Percentiles rank a stretch among this genome's conserved stretches.
Evolutionary conservation across 2,113 vertebrate genomes (phyloP).

Genomic region (Asarcornis scutulata): DNA sequence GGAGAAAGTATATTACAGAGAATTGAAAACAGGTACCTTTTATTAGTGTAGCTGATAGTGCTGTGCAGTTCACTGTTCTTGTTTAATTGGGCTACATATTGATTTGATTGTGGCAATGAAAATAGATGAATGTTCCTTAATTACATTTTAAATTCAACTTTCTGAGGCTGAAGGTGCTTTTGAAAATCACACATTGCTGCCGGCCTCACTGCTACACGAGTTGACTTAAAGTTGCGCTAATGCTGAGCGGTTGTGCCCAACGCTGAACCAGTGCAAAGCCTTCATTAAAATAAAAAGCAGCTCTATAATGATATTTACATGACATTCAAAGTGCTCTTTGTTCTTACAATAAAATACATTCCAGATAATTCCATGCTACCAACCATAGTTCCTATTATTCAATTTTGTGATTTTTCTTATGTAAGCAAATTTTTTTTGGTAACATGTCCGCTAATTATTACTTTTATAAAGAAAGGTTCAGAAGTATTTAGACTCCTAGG

Average conservation of each 20-base stretch:
- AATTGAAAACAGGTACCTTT: slow-evolving; percentile 47
- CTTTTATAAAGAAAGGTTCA: slow-evolving; percentile 69
- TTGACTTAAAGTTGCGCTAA: background rate
- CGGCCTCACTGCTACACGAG: background rate
- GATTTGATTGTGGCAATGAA: slow-evolving; percentile 62
- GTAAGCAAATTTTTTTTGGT: slow-evolving; percentile 61
- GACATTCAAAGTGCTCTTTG: slow-evolving; percentile 76
- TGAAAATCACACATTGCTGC: background rate
- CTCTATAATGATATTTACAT: slow-evolving; percentile 78
- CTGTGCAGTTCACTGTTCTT: slow-evolving; percentile 41
- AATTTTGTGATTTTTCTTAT: slow-evolving; percentile 32
- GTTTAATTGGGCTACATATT: slow-evolving; percentile 58
- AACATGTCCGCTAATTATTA: slow-evolving; percentile 76
- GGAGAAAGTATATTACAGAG: slow-evolving; percentile 10
- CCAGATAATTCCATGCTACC: slow-evolving; percentile 70
- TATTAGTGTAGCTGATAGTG: slow-evolving; percentile 59
- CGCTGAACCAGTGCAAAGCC: slow-evolving; percentile 48
- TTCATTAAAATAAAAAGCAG: slow-evolving; percentile 65
- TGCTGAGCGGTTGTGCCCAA: background rate
- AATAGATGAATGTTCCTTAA: slow-evolving; percentile 57
- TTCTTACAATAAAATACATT: slow-evolving; percentile 74
- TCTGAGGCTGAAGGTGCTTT: slow-evolving; percentile 57
- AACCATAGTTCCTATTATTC: slow-evolving; percentile 45
- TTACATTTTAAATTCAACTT: slow-evolving; percentile 68
- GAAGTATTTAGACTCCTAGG: slow-evolving; percentile 72